Percentiles rank a stretch among this genome's conserved stretches.
phyloP scores from a whole-genome alignment of 2,113 vertebrate species.

The Hippocampus abdominalis region DNA sequence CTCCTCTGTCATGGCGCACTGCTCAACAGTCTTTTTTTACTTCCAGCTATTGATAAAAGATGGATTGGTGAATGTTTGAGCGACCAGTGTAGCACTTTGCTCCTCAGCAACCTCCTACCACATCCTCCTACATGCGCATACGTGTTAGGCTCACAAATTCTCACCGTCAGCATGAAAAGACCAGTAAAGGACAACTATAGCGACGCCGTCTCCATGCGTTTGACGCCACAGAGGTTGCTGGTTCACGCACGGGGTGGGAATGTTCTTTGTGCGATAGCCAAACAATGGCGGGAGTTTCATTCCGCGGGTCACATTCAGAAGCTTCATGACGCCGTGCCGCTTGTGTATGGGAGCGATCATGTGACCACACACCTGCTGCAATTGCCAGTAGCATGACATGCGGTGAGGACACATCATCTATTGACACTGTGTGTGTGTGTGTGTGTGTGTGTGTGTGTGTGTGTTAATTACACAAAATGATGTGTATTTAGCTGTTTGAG shows the following conservation, averaged over 20 bases:
- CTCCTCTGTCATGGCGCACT: conserved; percentile 60
- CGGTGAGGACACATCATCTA: neutral
- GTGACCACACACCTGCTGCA: neutral
- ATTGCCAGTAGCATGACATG: neutral
- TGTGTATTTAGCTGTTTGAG: neutral
- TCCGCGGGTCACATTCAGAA: conserved; percentile 21
- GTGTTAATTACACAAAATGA: neutral
- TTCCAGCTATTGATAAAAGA: neutral
- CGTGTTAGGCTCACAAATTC: neutral
- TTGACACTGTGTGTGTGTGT: no score
- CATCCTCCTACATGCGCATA: neutral
- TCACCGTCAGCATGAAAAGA: conserved; percentile 17
- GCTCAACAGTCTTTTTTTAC: neutral
- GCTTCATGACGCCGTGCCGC: conserved; percentile 26
- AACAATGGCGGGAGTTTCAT: conserved; percentile 42
- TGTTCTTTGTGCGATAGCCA: conserved; percentile 29
- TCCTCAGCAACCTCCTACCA: neutral
- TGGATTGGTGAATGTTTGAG: neutral
- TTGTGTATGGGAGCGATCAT: neutral
- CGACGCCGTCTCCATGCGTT: conserved; percentile 16
- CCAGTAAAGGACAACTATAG: conserved; percentile 31
- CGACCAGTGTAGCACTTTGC: neutral
- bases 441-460: no score
- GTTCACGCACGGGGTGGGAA: conserved; percentile 28
- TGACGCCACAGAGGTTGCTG: conserved; percentile 30